Conservation (phyloP, 2,113 vertebrate species). For the Tinamus guttatus region DNA sequence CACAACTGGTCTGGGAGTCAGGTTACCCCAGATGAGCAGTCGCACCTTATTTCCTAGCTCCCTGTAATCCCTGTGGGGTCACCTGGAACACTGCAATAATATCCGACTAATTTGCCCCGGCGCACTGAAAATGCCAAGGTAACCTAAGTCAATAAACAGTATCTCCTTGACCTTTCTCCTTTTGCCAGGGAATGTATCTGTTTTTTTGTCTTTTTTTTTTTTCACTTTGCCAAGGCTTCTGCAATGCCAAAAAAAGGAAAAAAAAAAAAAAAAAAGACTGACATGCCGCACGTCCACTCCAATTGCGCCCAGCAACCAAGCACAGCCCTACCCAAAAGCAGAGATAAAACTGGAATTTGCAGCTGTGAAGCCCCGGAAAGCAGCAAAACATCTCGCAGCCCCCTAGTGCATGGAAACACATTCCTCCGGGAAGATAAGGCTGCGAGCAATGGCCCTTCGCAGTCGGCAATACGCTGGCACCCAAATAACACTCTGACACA, state of each 20-base stretch:
- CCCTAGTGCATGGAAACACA: rapidly evolving
- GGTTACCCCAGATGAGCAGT: neutral
- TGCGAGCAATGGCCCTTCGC: neutral
- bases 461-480: rapidly evolving
- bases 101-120: neutral
- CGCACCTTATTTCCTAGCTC: rapidly evolving
- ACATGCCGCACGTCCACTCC: rapidly evolving
- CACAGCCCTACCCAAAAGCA: neutral
- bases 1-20: too few relatives aligned
- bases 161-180: rapidly evolving
- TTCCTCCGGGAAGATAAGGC: neutral
- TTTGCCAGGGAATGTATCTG: neutral
- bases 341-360: constrained; percentile 34
- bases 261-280: neutral
- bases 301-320: neutral
- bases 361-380: neutral
- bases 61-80: neutral
- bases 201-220: neutral
- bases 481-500: rapidly evolving
- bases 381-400: rapidly evolving
- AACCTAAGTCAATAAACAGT: rapidly evolving
- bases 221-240: neutral
- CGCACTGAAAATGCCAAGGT: neutral
- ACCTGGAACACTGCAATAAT: neutral
- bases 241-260: neutral